Evolutionary conservation across 2,113 vertebrate species (phyloP).

Genomic region (Azemiops feae): DNA sequence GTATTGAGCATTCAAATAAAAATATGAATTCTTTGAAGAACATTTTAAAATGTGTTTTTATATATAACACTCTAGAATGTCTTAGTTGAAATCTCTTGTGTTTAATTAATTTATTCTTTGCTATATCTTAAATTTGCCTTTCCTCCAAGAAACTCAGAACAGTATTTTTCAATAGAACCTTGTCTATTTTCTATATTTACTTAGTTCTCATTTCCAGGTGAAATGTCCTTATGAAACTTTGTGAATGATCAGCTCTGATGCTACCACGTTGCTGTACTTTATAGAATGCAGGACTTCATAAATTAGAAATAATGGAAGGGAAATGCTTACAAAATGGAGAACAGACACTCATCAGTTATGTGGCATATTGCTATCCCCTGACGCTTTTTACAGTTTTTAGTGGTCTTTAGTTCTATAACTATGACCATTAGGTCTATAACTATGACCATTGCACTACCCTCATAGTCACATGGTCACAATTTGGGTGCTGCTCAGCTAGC

Average conservation of each 20-base stretch:
- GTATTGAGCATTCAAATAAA: background rate
- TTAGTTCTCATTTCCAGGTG: too few relatives aligned
- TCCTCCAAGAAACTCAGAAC: background rate
- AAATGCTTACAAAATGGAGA: background rate
- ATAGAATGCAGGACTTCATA: background rate
- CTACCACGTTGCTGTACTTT: background rate
- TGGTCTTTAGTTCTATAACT: too few relatives aligned
- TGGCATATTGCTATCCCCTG: too few relatives aligned
- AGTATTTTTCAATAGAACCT: background rate
- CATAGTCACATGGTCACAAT: too few relatives aligned
- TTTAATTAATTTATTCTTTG: background rate
- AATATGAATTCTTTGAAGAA: background rate
- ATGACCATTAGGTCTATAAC: too few relatives aligned
- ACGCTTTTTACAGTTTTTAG: too few relatives aligned
- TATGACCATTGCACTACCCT: too few relatives aligned
- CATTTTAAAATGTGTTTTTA: background rate
- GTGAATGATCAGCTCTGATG: background rate
- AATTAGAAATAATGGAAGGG: background rate
- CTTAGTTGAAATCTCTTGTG: background rate
- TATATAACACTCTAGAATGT: background rate
- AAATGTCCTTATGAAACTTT: background rate
- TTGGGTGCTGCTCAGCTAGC: too few relatives aligned
- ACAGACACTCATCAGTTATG: background rate
- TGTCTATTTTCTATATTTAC: too few relatives aligned
- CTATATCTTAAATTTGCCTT: background rate